Evolutionary conservation across 1,140 invertebrate genomes (phyloP).

Genomic region (Zaprionus gabonicus): DNA sequence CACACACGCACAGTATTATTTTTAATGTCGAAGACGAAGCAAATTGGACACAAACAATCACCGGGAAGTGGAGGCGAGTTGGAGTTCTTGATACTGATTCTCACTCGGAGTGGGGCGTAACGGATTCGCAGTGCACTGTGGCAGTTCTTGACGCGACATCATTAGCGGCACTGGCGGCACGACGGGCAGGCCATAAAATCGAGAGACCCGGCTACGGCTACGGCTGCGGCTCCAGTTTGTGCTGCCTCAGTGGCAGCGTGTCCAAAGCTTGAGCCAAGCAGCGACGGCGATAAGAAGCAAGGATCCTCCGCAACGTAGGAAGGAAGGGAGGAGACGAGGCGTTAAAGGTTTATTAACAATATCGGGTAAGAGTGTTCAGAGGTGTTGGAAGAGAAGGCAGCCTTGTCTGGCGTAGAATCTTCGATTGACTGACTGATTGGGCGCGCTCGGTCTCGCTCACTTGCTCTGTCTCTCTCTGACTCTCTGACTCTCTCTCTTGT

Average conservation of each 20-base stretch:
- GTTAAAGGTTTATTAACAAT: conserved; percentile 17
- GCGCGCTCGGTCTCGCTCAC: conserved; percentile 3
- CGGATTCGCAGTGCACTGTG: conserved; percentile 31
- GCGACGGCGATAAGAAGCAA: conserved; percentile 27
- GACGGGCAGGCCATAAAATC: conserved; percentile 51
- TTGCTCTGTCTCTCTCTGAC: not conserved
- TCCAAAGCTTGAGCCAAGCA: conserved; percentile 24
- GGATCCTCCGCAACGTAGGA: conserved; percentile 10
- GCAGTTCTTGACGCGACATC: conserved; percentile 71
- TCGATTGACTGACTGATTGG: conserved; percentile 39
- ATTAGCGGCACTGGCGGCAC: conserved; percentile 61
- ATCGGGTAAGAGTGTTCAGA: not conserved
- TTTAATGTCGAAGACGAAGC: conserved; percentile 52
- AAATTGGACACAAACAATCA: conserved; percentile 76
- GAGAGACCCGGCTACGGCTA: not conserved
- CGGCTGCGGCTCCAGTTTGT: not conserved
- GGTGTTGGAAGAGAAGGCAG: not conserved
- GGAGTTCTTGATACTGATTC: conserved; percentile 13
- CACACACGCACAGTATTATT: not conserved
- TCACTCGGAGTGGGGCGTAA: conserved; percentile 21
- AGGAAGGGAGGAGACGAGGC: not conserved
- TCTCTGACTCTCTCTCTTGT: too few species aligned
- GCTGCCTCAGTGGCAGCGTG: conserved; percentile 20
- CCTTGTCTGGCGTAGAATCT: conserved; percentile 29
- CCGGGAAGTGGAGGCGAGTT: conserved; percentile 13